Evolutionary conservation across 2,888 invertebrate genomes (phyloP).

Genomic region (Pristionchus japonicus): DNA sequence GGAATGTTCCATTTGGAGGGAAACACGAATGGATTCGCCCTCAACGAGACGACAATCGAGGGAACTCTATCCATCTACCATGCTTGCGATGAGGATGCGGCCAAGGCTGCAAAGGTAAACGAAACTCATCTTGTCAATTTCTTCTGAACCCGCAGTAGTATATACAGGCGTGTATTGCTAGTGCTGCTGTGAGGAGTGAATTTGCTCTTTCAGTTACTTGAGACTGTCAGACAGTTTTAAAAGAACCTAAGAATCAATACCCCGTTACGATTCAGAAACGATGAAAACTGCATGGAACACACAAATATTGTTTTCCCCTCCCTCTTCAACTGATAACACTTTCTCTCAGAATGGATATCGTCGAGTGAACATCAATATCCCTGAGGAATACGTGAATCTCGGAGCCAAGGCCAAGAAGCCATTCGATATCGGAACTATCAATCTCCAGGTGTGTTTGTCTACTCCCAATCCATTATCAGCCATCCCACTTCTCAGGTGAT

Average conservation of each 20-base stretch:
- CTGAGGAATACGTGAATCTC: constrained; percentile 55
- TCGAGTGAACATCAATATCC: constrained; percentile 59
- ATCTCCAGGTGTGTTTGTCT: constrained; percentile 53
- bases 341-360: constrained; percentile 58
- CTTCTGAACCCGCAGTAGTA: too few species aligned
- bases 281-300: too few species aligned
- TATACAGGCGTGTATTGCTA: too few species aligned
- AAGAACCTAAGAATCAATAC: too few species aligned
- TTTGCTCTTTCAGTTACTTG: too few species aligned
- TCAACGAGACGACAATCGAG: constrained; percentile 60
- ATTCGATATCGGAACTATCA: constrained; percentile 61
- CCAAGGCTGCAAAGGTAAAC: constrained; percentile 60
- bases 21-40: constrained; percentile 59
- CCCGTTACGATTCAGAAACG: not conserved
- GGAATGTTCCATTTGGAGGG: constrained; percentile 65
- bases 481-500: constrained; percentile 49
- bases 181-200: too few species aligned
- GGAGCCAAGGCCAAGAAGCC: constrained; percentile 63
- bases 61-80: constrained; percentile 58
- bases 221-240: too few species aligned
- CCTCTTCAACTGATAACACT: too few species aligned
- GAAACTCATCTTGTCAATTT: not conserved
- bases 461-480: not conserved
- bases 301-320: too few species aligned
- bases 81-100: constrained; percentile 59